phyloP scores from a whole-genome alignment of 2,797 vertebrate genomes.

The Scomberomorus guttatus region DNA sequence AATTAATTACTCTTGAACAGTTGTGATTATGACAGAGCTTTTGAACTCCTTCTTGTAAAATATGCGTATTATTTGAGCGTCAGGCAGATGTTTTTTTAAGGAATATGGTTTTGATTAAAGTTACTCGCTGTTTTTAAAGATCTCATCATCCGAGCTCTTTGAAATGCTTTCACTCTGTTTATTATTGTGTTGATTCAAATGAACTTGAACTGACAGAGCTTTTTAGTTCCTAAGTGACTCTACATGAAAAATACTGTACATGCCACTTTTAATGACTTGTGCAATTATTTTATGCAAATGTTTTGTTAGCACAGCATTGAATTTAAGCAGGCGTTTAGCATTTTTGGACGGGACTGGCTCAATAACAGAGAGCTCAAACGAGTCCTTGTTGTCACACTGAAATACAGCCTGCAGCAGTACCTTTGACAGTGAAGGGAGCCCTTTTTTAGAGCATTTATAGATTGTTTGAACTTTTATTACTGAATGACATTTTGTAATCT shows the following conservation, averaged over 20 bases:
- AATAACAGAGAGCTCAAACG: not conserved
- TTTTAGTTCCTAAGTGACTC: not conserved
- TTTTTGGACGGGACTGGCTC: constrained; percentile 21
- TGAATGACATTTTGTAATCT: constrained; percentile 38
- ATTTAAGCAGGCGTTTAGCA: constrained; percentile 18
- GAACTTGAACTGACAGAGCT: no score
- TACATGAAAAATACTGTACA: not conserved
- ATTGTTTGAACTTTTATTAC: constrained; percentile 47
- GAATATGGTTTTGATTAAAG: not conserved
- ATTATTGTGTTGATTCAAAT: not conserved
- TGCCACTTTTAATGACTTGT: constrained; percentile 11
- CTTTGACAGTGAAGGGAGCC: constrained; percentile 5
- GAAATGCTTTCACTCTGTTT: not conserved
- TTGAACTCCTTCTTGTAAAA: not conserved
- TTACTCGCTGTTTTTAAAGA: no score
- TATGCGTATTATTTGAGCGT: not conserved
- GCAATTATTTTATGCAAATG: constrained; percentile 26
- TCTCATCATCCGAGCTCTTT: not conserved
- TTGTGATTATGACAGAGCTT: not conserved
- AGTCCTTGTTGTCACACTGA: constrained; percentile 6
- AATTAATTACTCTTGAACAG: not conserved
- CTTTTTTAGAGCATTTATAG: constrained; percentile 32
- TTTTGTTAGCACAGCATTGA: constrained; percentile 10
- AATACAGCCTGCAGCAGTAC: not conserved
- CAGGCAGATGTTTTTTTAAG: not conserved